Evolutionary conservation across 2,797 vertebrate genomes (phyloP).

Genomic region (Iguana delicatissima): DNA sequence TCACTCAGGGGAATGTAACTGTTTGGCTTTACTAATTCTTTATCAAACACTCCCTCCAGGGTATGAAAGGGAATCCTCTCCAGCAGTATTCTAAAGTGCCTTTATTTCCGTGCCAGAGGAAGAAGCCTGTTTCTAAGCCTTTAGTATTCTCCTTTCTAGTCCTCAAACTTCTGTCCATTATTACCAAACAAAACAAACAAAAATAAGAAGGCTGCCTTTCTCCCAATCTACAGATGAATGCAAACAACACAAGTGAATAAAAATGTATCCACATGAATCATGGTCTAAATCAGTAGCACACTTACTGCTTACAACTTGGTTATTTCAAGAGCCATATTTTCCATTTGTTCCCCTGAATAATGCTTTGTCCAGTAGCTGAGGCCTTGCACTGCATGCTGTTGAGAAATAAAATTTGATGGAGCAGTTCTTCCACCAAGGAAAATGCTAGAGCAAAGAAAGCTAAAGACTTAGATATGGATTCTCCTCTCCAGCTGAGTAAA

Average conservation of each 20-base stretch:
- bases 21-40: conserved; percentile 67
- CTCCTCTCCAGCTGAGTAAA: not conserved
- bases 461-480: no score
- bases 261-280: not conserved
- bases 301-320: not conserved
- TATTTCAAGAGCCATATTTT: not conserved
- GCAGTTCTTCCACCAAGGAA: no score
- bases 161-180: conserved; percentile 31
- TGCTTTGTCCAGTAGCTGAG: not conserved
- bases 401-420: not conserved
- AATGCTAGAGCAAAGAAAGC: no score
- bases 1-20: conserved; percentile 56
- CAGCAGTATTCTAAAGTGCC: not conserved
- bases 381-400: not conserved
- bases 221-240: not conserved
- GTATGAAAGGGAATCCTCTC: conserved; percentile 49
- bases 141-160: not conserved
- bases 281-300: not conserved
- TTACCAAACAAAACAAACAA: not conserved
- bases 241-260: not conserved
- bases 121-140: not conserved
- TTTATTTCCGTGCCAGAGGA: not conserved
- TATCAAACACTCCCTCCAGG: conserved; percentile 49
- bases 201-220: not conserved
- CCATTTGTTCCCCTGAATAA: no score